These are phyloP conservation scores for Hycleus cichorii DNA, from an alignment of 1,140 invertebrate genomes.

Conservation along the genomic window DNA sequence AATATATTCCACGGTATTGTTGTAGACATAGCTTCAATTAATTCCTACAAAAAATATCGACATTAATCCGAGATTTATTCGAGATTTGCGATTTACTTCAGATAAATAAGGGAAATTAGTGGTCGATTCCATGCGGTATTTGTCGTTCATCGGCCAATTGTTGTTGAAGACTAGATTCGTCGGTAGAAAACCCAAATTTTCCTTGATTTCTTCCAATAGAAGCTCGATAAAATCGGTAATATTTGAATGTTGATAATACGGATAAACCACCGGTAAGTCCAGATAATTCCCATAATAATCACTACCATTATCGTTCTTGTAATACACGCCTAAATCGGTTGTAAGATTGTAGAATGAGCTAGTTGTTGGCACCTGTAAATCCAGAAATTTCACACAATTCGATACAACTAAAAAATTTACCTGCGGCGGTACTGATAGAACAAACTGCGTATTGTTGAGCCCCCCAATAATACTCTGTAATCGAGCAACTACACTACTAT, in stretches of 20 bases:
- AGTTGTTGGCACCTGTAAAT: neutral
- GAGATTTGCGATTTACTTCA: neutral
- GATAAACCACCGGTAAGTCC: slow-evolving; percentile 27
- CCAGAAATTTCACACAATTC: slow-evolving; percentile 4
- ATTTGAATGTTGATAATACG: slow-evolving; percentile 27
- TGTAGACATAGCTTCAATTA: slow-evolving; percentile 22
- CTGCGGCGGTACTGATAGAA: slow-evolving; percentile 33
- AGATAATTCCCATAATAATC: slow-evolving; percentile 26
- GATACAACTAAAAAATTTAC: slow-evolving; percentile 23
- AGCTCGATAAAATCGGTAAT: slow-evolving; percentile 10
- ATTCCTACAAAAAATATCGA: slow-evolving; percentile 17
- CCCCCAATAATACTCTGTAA: slow-evolving; percentile 2
- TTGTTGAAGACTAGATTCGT: slow-evolving; percentile 33
- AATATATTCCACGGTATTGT: slow-evolving; percentile 31
- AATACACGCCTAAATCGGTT: slow-evolving; percentile 9
- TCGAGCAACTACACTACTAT: neutral
- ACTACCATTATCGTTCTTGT: slow-evolving; percentile 6
- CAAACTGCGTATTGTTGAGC: slow-evolving; percentile 3
- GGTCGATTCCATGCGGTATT: slow-evolving; percentile 16
- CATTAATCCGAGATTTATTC: neutral
- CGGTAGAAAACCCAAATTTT: slow-evolving; percentile 18
- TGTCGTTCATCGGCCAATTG: slow-evolving; percentile 37
- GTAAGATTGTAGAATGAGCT: slow-evolving; percentile 8
- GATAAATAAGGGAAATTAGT: slow-evolving; percentile 26
- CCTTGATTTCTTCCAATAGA: slow-evolving; percentile 17